Evolutionary conservation across 2,888 invertebrate genomes (phyloP).

Genomic region (Eupithecia vulgata): DNA sequence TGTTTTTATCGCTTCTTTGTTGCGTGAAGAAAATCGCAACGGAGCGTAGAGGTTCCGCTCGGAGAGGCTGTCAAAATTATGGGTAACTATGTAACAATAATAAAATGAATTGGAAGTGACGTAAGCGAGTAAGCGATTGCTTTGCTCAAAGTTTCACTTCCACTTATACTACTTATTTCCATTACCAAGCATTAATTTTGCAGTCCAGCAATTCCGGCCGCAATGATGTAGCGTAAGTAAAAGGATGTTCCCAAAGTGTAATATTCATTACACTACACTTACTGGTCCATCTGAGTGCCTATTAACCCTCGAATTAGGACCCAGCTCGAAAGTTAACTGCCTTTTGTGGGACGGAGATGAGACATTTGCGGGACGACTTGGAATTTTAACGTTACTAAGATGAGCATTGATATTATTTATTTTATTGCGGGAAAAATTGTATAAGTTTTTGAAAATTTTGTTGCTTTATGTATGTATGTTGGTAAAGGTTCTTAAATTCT

Average conservation of each 20-base stretch:
- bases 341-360: constrained; percentile 67
- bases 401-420: constrained; percentile 26
- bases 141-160: constrained; percentile 6
- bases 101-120: neutral
- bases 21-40: constrained; percentile 27
- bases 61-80: constrained; percentile 20
- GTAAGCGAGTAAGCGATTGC: constrained; percentile 1
- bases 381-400: constrained; percentile 48
- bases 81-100: constrained; percentile 4
- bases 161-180: constrained; percentile 10
- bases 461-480: too few relatives aligned
- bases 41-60: constrained; percentile 22
- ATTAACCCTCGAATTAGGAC: constrained; percentile 76
- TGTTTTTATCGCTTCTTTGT: constrained; percentile 33
- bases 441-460: too few relatives aligned
- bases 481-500: too few relatives aligned
- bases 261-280: constrained; percentile 76
- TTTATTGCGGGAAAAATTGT: too few relatives aligned
- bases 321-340: constrained; percentile 67
- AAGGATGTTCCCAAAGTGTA: constrained; percentile 53
- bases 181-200: constrained; percentile 23
- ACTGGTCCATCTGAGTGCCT: constrained; percentile 64
- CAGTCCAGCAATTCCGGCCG: constrained; percentile 31
- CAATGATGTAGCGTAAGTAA: constrained; percentile 46
- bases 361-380: constrained; percentile 57